Evolutionary conservation across 64 coral and sea anemone genomes (phyloP), one percentile per base, ranked within the genome.

Genomic region (Platygyra sinensis): DNA sequence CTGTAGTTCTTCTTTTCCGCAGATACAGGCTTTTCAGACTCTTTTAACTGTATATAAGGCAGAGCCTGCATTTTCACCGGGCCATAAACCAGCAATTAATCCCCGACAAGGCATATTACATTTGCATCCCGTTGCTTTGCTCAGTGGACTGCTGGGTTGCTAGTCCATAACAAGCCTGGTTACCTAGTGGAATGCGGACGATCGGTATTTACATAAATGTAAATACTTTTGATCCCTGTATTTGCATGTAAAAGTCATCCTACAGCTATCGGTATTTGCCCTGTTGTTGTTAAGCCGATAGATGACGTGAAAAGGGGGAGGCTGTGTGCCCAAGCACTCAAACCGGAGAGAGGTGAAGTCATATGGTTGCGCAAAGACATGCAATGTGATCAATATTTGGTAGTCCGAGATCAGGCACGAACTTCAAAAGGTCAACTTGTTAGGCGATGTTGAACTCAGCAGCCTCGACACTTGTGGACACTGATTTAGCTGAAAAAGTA

Each of bases 21-120:
- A 1, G 84, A 78, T 6, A 10, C n/a, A 49, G 81, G 33, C 24
- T 63, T 85, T 31, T 87, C 60, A 79, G 82, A 71, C 59, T 92
- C 82, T 78, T 59, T 73, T 12, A 75, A 62, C 75, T 92, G 90
- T 25, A 92, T n/a, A 49, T 78, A 86, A 39, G 90, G 81, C 27
- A 92, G 60, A 52, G 90, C 90, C 51, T 84, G 83, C 90, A 92
- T 92, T 67, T 86, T 92, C 32, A 42, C 52, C 62, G 67, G 24
- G 52, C 65, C 39, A 79, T 86, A 62, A 71, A 72, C 19, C 77
- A 30, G 14, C 63, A 32, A 81, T 73, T 62, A 46, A 27, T 13
- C 39, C 62, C 51, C 61, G 62, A 60, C 25, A 25, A 69, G 65
- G 22, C 65, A 82, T 36, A 36, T 72, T 20, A 73, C 22, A 39